These are phyloP conservation scores for Dinoponera quadriceps DNA, from an alignment of 1,140 invertebrate genomes.

Conservation along the genomic window DNA sequence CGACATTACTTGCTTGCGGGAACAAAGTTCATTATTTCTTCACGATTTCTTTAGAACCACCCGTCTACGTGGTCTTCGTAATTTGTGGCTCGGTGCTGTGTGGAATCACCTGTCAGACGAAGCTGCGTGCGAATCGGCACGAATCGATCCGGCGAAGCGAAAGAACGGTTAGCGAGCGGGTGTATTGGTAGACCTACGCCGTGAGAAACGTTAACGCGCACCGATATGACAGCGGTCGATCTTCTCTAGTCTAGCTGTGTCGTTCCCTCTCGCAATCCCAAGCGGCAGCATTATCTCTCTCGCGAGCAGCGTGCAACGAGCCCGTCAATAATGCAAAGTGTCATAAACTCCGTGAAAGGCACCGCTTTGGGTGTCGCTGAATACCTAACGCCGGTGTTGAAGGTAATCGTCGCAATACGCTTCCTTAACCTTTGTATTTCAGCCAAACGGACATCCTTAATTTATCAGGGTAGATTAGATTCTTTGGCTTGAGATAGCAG, in stretches of 20 bases:
- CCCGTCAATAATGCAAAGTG: slow-evolving; percentile 93
- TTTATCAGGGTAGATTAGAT: slow-evolving; percentile 15
- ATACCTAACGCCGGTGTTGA: slow-evolving; percentile 97
- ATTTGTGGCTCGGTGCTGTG: background rate
- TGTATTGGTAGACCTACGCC: background rate
- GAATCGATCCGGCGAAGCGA: slow-evolving; percentile 22
- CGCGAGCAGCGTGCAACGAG: background rate
- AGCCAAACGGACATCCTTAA: background rate
- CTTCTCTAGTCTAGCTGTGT: background rate
- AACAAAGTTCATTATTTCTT: too few species aligned
- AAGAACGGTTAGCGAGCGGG: background rate
- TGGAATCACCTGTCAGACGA: slow-evolving; percentile 15
- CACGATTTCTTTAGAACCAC: background rate
- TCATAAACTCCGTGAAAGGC: slow-evolving; percentile 98
- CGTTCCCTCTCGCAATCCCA: background rate
- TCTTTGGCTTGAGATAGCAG: background rate
- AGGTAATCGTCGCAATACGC: slow-evolving; percentile 87
- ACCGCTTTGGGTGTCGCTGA: slow-evolving; percentile 97
- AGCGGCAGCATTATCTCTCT: background rate
- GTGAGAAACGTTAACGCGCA: too few species aligned
- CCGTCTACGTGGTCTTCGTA: background rate
- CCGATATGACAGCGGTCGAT: background rate
- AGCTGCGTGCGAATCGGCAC: background rate
- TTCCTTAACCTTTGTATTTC: background rate
- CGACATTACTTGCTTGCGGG: background rate